Evolutionary conservation across 2,888 invertebrate genomes (phyloP), one percentile per base, ranked within the genome.

Genomic region (Punctoribates punctum): DNA sequence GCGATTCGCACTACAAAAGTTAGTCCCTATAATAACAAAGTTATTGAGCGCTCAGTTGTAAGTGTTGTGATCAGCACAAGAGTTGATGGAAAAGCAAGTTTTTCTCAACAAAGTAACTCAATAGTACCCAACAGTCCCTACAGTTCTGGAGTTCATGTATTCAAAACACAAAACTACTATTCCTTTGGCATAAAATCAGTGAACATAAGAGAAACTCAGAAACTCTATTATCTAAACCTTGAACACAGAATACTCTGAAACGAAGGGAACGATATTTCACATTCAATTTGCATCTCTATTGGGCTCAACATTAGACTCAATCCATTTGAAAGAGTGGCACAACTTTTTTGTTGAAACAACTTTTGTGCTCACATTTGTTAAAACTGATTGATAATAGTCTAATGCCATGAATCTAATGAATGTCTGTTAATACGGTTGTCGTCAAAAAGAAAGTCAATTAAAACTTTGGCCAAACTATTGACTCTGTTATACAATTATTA

Each of bases 241-340:
- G 23, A 2, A 11, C 25, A 57, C 57, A 38, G 34, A 65, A 34
- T 25, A 57, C 17, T n/a, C 17, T 38, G 20, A 17, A 20, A 65
- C 27, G 34, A 65, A 17, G 65, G 65, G 9, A 65, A 34, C 38
- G 38, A 65, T 65, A 65, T 65, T 65, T 65, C 65, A 65, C 65
- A 65, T 65, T 65, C 65, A 65, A 65, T 65, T 65, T 65, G 38
- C 65, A 65, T 65, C 34, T 34, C 34, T 34, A 65, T 65, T 65
- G 5, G 1, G 17, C 13, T 17, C 65, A 2, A 38, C 65, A 13
- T 65, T 65, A 17, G 5, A 65, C 15, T 38, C 5, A 65, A 34
- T 38, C n/a, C 34, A 9, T 11, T n/a, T 65, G n/a, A 13, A 62
- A 62, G 20, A 25, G 34, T 6, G 34, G 34, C 34, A 6, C 34